Evolutionary conservation across 1,140 invertebrate species (phyloP), one percentile per base, ranked within the genome.

Genomic region (Oncopodura yosiiana): DNA sequence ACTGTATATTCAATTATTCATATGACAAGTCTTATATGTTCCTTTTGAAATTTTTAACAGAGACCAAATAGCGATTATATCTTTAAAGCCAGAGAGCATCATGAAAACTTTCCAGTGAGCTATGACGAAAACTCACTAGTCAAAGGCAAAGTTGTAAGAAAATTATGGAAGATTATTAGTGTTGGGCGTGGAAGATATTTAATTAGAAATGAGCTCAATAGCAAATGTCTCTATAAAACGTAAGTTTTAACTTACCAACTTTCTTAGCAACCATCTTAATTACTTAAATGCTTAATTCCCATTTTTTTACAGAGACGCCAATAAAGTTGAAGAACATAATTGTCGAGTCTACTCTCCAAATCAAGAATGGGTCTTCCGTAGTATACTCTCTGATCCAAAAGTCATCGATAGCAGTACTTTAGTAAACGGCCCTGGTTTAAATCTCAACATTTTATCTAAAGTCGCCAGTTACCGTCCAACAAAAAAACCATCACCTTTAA

Each of bases 391-490:
- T 3, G 34, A 56, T 27, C 19, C 41, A 1, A 1, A 27, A 36
- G 30, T n/a, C 48, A 11, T 14, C 37, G 19, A 49, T 34, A 26
- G 3, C 54, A n/a, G n/a, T n/a, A 45, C 5, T 12, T 36, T 18
- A 18, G 19, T 38, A 12, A 27, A 29, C 5, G 54, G 54, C 11
- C 39, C 48, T 11, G 54, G 54, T 9, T 9, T 37, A 6, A 56
- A 56, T 50, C 34, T 50, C 11, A 56, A 56, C 21, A 51, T 56
- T 44, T 30, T 56, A 12, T 56, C 54, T 3, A 56, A 56, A 56
- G 54, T 56, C 0, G 41, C 37, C 32, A 38, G 39, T 1, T 44
- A 30, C 32, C 29, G 38, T 14, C 54, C 54, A 27, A 46, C 46
- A 18, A 37, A 18, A 12, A 27, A 27, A 24, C 38, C 19, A 11